Conservation (phyloP, 2,888 invertebrate species). For the Trichopria drosophilae region DNA sequence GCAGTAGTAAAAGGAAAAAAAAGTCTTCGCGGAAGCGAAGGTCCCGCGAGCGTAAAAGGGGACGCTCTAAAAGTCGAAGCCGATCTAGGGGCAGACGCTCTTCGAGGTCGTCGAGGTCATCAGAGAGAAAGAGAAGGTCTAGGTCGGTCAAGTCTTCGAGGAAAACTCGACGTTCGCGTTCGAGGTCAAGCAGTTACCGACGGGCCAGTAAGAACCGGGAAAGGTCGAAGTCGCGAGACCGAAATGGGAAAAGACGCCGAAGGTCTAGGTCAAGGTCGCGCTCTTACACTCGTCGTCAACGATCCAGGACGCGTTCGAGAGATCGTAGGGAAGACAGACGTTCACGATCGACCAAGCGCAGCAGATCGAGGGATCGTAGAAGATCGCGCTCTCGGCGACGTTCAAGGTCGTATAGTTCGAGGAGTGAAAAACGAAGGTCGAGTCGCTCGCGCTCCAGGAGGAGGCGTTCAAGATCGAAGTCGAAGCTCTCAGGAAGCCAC, state of each 20-base stretch:
- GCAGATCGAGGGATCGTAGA: slow-evolving; percentile 38
- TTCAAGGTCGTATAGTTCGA: slow-evolving; percentile 13
- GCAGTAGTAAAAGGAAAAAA: slow-evolving; percentile 23
- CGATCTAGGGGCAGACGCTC: slow-evolving; percentile 5
- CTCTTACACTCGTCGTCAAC: slow-evolving; percentile 35
- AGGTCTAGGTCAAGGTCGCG: slow-evolving; percentile 30
- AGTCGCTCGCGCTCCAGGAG: slow-evolving; percentile 21
- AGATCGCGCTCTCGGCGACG: slow-evolving; percentile 21
- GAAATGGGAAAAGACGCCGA: no score
- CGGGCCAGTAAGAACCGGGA: slow-evolving; percentile 40
- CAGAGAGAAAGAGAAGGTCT: slow-evolving; percentile 7
- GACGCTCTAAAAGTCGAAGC: slow-evolving; percentile 2
- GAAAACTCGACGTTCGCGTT: slow-evolving; percentile 4
- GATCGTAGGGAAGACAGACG: slow-evolving; percentile 44
- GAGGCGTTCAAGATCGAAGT: slow-evolving; percentile 31
- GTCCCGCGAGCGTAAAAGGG: no score
- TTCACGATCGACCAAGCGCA: slow-evolving; percentile 47
- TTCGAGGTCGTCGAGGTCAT: slow-evolving; percentile 16
- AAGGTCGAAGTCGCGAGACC: slow-evolving; percentile 36
- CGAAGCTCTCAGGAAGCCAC: slow-evolving; percentile 42
- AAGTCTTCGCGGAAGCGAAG: no score
- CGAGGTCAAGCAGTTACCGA: slow-evolving; percentile 29
- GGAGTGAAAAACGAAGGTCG: slow-evolving; percentile 2
- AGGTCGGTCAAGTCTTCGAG: neutral
- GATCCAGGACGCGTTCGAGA: slow-evolving; percentile 38